Evolutionary conservation across 2,888 invertebrate species (phyloP).

Genomic region (Didymodactylos carnosus): DNA sequence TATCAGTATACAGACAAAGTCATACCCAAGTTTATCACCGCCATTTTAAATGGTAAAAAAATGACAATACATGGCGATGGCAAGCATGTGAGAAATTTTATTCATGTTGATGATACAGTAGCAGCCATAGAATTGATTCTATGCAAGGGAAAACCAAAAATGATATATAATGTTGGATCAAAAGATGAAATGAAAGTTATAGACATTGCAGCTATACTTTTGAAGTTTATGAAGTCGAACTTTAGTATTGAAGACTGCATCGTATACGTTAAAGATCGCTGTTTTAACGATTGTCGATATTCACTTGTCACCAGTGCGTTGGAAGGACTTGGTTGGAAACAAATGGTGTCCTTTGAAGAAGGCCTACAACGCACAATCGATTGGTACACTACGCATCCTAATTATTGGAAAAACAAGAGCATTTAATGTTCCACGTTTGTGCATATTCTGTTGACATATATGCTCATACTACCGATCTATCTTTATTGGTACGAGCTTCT

Average conservation of each 20-base stretch:
- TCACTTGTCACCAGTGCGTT: slow-evolving; percentile 20
- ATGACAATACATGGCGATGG: slow-evolving; percentile 21
- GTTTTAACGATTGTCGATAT: slow-evolving; percentile 19
- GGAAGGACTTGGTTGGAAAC: slow-evolving; percentile 19
- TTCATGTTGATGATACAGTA: slow-evolving; percentile 19
- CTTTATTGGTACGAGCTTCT: no score
- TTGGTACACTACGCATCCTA: slow-evolving; percentile 18
- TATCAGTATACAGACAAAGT: slow-evolving; percentile 22
- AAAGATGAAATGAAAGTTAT: slow-evolving; percentile 24
- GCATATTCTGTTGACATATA: no score
- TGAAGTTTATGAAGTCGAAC: slow-evolving; percentile 19
- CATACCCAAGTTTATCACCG: not conserved
- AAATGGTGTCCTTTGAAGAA: slow-evolving; percentile 18
- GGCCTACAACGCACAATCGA: slow-evolving; percentile 19
- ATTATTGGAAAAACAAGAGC: no score
- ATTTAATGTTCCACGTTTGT: no score
- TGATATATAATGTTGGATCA: slow-evolving; percentile 20
- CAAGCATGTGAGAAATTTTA: slow-evolving; percentile 23
- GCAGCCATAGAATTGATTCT: slow-evolving; percentile 18
- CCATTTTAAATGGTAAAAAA: not conserved
- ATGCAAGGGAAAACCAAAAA: slow-evolving; percentile 23
- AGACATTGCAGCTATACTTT: slow-evolving; percentile 26
- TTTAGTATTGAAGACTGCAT: slow-evolving; percentile 15
- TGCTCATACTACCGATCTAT: no score
- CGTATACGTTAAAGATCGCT: slow-evolving; percentile 18